Conservation (phyloP, 2,797 vertebrate species). For the Urosaurus nigricauda region DNA sequence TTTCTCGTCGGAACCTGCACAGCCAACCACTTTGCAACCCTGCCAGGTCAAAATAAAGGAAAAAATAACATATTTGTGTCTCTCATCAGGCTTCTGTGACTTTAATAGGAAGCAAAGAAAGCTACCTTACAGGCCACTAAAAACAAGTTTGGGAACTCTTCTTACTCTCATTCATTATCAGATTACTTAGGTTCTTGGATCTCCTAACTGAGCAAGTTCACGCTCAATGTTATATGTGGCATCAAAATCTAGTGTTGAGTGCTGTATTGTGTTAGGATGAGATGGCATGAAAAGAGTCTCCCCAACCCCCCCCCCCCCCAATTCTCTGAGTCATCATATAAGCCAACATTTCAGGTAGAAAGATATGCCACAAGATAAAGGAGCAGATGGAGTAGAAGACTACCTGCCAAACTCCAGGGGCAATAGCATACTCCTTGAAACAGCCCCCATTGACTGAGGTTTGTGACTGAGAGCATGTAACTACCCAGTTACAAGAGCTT, state of each 20-base stretch:
- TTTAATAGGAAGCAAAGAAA: not conserved
- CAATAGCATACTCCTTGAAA: not conserved
- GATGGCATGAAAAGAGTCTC: not conserved
- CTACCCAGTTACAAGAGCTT: too few species aligned
- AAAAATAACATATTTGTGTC: not conserved
- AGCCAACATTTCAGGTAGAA: not conserved
- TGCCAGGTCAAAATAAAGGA: conserved; percentile 52
- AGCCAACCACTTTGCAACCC: conserved; percentile 92
- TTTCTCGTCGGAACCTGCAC: conserved; percentile 87
- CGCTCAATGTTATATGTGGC: not conserved
- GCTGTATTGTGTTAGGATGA: not conserved
- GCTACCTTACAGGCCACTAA: too few species aligned
- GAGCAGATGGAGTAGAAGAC: too few species aligned
- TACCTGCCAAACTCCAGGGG: too few species aligned
- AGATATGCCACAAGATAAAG: not conserved
- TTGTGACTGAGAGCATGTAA: too few species aligned
- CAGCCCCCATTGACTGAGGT: not conserved
- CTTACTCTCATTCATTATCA: not conserved
- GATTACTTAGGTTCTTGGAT: not conserved
- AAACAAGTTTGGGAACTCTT: not conserved
- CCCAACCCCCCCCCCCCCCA: too few species aligned
- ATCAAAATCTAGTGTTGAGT: not conserved
- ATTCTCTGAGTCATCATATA: not conserved
- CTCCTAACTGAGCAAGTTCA: not conserved
- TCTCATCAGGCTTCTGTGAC: too few species aligned